A percentile compares a stretch with the other conserved stretches of the same genome.
Conservation (phyloP, 2,113 vertebrate species). For the Notothenia rossii region DNA sequence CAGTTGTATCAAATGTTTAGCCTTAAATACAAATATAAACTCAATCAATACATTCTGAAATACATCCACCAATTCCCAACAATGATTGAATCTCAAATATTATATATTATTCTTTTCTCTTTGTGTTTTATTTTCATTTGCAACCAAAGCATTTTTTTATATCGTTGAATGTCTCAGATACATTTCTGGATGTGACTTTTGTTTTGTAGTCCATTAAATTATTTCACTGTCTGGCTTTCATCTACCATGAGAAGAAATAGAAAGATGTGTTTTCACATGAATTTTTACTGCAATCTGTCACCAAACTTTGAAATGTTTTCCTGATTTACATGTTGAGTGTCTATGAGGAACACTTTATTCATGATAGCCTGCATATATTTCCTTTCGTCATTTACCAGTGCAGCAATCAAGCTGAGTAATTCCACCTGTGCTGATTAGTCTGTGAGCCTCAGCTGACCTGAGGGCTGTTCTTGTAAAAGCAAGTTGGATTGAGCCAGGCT, state of each 20-base stretch:
- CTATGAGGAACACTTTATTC: neutral
- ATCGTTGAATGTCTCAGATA: neutral
- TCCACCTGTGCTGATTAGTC: conserved; percentile 45
- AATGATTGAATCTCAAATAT: neutral
- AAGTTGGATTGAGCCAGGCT: neutral
- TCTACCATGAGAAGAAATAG: neutral
- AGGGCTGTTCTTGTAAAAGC: neutral
- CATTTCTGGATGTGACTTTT: too few species aligned
- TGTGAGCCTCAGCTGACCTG: neutral
- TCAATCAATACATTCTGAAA: neutral
- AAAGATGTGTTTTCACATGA: too few species aligned
- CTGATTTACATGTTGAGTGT: neutral
- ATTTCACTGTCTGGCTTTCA: neutral
- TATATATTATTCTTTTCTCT: neutral
- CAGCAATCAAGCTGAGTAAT: conserved; percentile 41
- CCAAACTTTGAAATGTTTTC: neutral
- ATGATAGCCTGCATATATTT: neutral
- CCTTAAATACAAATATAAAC: too few species aligned
- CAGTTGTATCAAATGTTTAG: too few species aligned
- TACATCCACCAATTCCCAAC: neutral
- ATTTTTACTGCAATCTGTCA: neutral
- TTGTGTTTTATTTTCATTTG: neutral
- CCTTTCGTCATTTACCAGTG: neutral
- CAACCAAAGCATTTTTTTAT: neutral
- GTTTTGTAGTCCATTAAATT: neutral